Evolutionary conservation across 2,797 vertebrate species (phyloP).

Genomic region (Cheracebus regulus): DNA sequence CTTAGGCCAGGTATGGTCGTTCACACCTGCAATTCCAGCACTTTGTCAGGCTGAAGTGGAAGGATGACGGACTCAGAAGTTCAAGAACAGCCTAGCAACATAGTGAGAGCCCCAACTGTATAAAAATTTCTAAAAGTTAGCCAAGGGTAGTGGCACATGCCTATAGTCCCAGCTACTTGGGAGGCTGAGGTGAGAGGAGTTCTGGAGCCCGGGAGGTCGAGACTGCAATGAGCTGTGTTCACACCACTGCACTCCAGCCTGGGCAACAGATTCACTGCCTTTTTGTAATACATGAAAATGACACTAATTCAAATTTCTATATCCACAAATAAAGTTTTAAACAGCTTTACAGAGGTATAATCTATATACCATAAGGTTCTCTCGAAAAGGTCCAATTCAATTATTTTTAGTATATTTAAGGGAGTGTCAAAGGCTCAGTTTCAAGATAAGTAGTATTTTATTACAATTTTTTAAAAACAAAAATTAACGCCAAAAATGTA

Average conservation of each 20-base stretch:
- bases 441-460: not conserved
- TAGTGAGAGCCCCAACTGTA: not conserved
- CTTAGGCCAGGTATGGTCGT: not conserved
- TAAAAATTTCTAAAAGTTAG: not conserved
- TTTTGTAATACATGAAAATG: not conserved
- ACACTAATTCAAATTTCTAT: not conserved
- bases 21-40: not conserved
- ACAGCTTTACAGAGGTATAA: not conserved
- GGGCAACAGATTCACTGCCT: not conserved
- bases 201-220: not conserved
- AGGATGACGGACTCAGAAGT: not conserved
- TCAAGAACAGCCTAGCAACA: not conserved
- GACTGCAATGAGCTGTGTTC: not conserved
- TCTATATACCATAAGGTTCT: not conserved
- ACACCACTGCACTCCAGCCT: not conserved
- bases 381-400: not conserved
- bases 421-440: not conserved
- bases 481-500: not conserved
- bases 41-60: not conserved
- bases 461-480: not conserved
- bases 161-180: not conserved
- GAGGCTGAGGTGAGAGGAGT: not conserved
- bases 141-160: not conserved
- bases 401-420: not conserved
- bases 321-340: not conserved